These are phyloP conservation scores for Chrysotoxum bicinctum DNA, from an alignment of 2,888 invertebrate genomes.

Conservation along the genomic window DNA sequence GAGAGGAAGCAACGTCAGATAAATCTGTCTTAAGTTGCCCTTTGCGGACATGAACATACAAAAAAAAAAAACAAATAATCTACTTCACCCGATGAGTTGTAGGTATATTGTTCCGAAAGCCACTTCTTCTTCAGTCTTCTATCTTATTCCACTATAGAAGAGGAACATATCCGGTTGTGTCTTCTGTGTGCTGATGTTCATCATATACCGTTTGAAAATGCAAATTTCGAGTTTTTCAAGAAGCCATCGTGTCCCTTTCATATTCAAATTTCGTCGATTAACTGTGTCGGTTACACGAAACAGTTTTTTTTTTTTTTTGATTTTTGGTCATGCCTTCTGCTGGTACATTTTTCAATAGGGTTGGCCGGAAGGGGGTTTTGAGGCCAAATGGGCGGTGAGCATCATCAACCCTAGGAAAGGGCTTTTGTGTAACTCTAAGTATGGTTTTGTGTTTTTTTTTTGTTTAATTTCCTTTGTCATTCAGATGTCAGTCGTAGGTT, in stretches of 20 bases:
- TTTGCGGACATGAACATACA: constrained; percentile 49
- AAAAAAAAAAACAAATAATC: constrained; percentile 58
- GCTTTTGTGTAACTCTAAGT: constrained; percentile 58
- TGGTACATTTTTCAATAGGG: constrained; percentile 28
- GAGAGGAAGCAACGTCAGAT: constrained; percentile 19
- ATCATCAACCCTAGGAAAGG: constrained; percentile 45
- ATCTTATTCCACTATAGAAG: background rate
- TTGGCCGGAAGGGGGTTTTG: constrained; percentile 36
- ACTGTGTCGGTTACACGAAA: constrained; percentile 71
- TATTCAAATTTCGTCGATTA: constrained; percentile 71
- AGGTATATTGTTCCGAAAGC: constrained; percentile 47
- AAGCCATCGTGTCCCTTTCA: constrained; percentile 60
- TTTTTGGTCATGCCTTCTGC: constrained; percentile 29
- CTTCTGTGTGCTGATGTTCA: constrained; percentile 6
- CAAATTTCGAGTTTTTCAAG: constrained; percentile 56
- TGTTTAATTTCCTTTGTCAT: constrained; percentile 30
- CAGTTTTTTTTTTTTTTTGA: constrained; percentile 16
- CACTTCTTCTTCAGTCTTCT: constrained; percentile 47
- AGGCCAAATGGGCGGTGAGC: constrained; percentile 64
- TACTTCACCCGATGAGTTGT: constrained; percentile 39
- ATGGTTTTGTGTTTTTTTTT: constrained; percentile 52
- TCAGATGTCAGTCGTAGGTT: constrained; percentile 49
- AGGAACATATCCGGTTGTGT: constrained; percentile 49
- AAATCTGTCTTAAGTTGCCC: constrained; percentile 35
- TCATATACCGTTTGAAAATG: constrained; percentile 44